These are phyloP conservation scores for Penaeus chinensis DNA, from an alignment of 1,140 invertebrate species.

Conservation along the genomic window DNA sequence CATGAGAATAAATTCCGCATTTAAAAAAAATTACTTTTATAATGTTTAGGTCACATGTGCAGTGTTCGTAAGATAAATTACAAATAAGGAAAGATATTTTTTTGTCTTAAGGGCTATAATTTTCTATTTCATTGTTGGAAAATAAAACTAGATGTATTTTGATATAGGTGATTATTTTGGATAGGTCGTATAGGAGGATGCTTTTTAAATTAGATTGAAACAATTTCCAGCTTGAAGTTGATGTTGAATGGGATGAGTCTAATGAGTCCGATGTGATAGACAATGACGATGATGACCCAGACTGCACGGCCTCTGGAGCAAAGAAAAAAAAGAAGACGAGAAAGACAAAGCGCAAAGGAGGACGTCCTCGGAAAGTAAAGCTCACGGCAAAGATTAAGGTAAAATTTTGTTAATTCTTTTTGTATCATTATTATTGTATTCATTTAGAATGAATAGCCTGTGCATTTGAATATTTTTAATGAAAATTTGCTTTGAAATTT, in stretches of 20 bases:
- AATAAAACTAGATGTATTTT: too few species aligned
- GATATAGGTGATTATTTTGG: neutral
- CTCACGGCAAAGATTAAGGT: slow-evolving; percentile 48
- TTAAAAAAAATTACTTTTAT: too few species aligned
- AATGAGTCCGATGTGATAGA: slow-evolving; percentile 43
- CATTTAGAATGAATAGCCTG: neutral
- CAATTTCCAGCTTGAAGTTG: slow-evolving; percentile 50
- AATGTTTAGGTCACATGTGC: too few species aligned
- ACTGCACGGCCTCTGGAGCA: slow-evolving; percentile 35
- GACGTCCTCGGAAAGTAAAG: slow-evolving; percentile 34
- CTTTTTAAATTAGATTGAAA: neutral
- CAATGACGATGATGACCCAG: slow-evolving; percentile 50
- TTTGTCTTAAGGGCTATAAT: too few species aligned
- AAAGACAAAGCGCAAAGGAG: slow-evolving; percentile 29
- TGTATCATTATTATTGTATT: neutral
- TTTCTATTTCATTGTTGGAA: too few species aligned
- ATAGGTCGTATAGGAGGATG: neutral
- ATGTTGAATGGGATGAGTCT: slow-evolving; percentile 55
- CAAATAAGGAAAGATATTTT: too few species aligned
- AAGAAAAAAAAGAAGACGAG: slow-evolving; percentile 30
- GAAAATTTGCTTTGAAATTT: too few species aligned
- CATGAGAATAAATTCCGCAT: too few species aligned
- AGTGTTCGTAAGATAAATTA: too few species aligned
- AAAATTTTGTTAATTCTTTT: neutral
- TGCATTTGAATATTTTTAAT: too few species aligned